phyloP scores from a whole-genome alignment of 2,113 vertebrate genomes.

The Bagarius yarrelli region DNA sequence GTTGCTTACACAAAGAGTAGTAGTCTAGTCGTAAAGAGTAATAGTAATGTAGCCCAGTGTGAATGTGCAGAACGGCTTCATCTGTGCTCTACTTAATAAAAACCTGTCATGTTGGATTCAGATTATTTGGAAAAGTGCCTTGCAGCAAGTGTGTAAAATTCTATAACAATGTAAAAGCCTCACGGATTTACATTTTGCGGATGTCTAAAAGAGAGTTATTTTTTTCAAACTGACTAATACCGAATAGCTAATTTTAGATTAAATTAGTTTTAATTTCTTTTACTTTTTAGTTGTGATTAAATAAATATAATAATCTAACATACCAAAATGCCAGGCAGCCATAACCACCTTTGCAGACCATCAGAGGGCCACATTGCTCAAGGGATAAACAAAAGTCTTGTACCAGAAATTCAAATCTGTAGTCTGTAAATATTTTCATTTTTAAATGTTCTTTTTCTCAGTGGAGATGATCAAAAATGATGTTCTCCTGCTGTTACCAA shows the following conservation, averaged over 20 bases:
- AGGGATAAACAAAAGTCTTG: not conserved
- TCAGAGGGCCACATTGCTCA: constrained; percentile 45
- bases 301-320: not conserved
- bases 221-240: not conserved
- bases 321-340: not conserved
- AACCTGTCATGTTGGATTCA: not conserved
- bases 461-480: no score
- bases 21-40: constrained; percentile 22
- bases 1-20: constrained; percentile 23
- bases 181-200: not conserved
- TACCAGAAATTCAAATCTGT: not conserved
- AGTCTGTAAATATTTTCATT: not conserved
- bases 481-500: no score
- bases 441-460: not conserved
- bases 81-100: not conserved
- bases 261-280: not conserved
- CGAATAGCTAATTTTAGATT: not conserved
- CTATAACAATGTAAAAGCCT: not conserved
- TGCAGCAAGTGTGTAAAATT: not conserved
- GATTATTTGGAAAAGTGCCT: not conserved
- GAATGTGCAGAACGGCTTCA: constrained; percentile 5
- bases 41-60: constrained; percentile 14
- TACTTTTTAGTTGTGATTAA: not conserved
- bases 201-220: not conserved
- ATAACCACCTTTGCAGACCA: constrained; percentile 20